These are phyloP conservation scores for Macroramphosus scolopax DNA, from an alignment of 2,797 vertebrate species.

Conservation along the genomic window DNA sequence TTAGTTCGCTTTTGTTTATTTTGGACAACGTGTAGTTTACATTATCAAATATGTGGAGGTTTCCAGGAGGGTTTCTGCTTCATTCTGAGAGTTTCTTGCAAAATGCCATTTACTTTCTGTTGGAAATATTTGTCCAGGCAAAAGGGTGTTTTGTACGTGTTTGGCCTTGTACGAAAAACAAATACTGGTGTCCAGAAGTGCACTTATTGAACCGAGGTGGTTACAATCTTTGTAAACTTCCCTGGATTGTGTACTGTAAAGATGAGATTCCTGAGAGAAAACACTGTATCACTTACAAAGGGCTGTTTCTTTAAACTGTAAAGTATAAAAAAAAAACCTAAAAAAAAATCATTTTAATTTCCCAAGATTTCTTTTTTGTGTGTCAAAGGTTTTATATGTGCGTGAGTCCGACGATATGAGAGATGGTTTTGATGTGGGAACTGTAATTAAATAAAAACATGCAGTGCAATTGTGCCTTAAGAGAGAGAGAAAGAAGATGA, in stretches of 20 bases:
- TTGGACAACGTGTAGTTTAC: conserved; percentile 58
- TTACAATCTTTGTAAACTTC: conserved; percentile 37
- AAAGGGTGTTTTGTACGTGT: conserved; percentile 44
- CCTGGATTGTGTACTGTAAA: conserved; percentile 59
- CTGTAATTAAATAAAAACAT: no score
- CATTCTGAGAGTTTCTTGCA: conserved; percentile 44
- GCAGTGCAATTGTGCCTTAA: no score
- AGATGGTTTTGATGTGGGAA: conserved; percentile 52
- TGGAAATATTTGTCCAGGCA: conserved; percentile 35
- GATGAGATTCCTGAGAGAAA: conserved; percentile 29
- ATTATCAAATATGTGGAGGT: conserved; percentile 47
- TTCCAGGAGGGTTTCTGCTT: no score
- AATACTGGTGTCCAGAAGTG: conserved; percentile 57
- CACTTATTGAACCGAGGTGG: conserved; percentile 51
- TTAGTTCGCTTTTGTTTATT: conserved; percentile 49
- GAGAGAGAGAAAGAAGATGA: no score
- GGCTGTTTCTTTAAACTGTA: conserved; percentile 40
- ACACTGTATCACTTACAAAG: conserved; percentile 62
- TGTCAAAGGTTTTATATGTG: conserved; percentile 26
- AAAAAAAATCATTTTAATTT: conserved; percentile 30
- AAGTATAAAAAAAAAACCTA: conserved; percentile 15
- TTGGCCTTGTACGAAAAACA: conserved; percentile 35
- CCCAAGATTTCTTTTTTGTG: conserved; percentile 10
- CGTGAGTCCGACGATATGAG: conserved; percentile 37
- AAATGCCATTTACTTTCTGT: conserved; percentile 47